Percentiles rank a stretch among this genome's conserved stretches.
Evolutionary conservation across 1,140 invertebrate genomes (phyloP).

Genomic region (Dolichoris vasculosae): DNA sequence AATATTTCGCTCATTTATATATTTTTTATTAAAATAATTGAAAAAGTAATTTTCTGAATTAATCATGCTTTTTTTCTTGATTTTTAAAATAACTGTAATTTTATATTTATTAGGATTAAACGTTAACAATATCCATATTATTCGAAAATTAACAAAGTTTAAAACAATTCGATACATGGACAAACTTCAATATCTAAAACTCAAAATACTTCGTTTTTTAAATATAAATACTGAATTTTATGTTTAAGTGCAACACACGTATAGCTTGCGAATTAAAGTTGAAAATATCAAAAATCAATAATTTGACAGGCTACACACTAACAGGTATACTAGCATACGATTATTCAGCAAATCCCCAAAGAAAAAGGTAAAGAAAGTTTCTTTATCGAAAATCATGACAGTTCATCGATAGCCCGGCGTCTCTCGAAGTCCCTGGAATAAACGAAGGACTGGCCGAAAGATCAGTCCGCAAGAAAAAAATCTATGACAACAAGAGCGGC

Average conservation of each 20-base stretch:
- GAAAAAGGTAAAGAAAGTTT: neutral
- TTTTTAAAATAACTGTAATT: no score
- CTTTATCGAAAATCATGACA: neutral
- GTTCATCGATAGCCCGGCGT: neutral
- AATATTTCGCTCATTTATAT: no score
- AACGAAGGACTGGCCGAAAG: neutral
- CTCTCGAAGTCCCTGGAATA: neutral
- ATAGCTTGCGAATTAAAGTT: neutral
- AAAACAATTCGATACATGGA: no score
- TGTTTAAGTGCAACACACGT: neutral
- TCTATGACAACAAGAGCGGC: neutral
- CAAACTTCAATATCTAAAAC: neutral
- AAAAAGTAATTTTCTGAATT: no score
- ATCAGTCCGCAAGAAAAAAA: no score
- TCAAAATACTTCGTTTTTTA: neutral
- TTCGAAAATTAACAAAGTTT: no score
- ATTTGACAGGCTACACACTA: neutral
- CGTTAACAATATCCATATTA: no score
- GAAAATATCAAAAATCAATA: neutral
- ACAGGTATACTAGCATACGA: neutral
- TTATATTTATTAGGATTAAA: no score
- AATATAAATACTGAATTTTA: no score
- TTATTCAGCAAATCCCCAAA: neutral
- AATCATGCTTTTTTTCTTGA: no score
- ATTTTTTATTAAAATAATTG: no score